Evolutionary conservation across 2,797 vertebrate species (phyloP).

Genomic region (Garrulus glandarius): DNA sequence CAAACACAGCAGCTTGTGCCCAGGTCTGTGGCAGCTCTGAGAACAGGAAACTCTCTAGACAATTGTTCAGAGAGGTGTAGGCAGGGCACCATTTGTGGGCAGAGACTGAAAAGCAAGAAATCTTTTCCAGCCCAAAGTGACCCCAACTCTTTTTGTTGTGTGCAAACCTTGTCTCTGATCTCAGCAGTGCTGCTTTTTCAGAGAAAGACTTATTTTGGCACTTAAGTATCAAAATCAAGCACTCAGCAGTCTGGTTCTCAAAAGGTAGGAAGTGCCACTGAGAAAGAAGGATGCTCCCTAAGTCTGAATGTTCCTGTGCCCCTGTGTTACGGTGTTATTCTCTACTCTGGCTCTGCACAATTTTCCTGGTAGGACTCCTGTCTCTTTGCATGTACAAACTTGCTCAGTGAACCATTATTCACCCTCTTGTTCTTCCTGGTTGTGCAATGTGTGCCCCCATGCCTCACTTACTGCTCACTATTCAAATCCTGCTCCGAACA

Average conservation of each 20-base stretch:
- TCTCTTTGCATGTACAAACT: background rate
- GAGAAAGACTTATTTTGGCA: background rate
- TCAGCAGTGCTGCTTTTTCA: background rate
- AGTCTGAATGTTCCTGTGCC: fast-evolving
- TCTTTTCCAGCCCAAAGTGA: constrained; percentile 5
- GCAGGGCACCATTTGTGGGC: constrained; percentile 11
- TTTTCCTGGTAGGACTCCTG: background rate
- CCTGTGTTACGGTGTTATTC: background rate
- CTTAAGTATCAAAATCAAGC: background rate
- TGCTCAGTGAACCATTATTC: constrained; percentile 40
- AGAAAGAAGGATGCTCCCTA: background rate
- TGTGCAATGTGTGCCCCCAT: constrained; percentile 22
- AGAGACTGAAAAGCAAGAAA: constrained; percentile 7
- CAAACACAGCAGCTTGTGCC: background rate
- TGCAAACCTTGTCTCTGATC: background rate
- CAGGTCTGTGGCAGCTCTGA: constrained; percentile 8
- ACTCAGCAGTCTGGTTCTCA: background rate
- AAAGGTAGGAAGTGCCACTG: background rate
- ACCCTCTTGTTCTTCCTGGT: background rate
- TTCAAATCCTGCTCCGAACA: background rate
- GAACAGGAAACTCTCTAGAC: constrained; percentile 55
- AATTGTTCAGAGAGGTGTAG: constrained; percentile 11
- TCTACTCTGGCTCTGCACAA: background rate
- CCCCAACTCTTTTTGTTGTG: background rate
- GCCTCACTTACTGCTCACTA: background rate